These are phyloP conservation scores for Pardosa pseudoannulata DNA, from an alignment of 2,888 invertebrate genomes.

Conservation along the genomic window DNA sequence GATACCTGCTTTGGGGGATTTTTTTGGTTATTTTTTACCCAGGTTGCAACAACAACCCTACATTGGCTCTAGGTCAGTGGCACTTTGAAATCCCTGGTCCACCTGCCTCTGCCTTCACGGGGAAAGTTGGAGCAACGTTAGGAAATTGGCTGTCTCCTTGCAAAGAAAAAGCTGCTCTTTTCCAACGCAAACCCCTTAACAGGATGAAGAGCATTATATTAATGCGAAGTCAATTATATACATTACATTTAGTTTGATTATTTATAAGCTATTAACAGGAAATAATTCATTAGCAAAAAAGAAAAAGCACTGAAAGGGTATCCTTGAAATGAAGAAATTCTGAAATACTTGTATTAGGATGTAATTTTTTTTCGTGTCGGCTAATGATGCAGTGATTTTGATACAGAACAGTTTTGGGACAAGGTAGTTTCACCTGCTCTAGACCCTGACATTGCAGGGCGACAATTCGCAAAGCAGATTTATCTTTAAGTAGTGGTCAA, in stretches of 20 bases:
- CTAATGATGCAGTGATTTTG: neutral
- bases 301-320: neutral
- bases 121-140: neutral
- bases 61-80: constrained; percentile 34
- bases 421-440: neutral
- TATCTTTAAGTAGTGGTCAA: too few species aligned
- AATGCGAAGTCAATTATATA: neutral
- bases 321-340: constrained; percentile 3
- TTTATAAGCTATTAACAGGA: neutral
- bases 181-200: neutral
- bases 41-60: neutral
- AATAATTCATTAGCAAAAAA: neutral
- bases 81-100: constrained; percentile 19
- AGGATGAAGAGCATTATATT: neutral
- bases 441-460: neutral
- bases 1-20: neutral
- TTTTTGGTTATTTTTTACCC: neutral
- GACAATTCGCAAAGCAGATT: neutral
- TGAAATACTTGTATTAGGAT: neutral
- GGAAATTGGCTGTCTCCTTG: neutral
- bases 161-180: neutral
- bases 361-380: neutral
- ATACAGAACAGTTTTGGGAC: neutral
- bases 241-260: constrained; percentile 4
- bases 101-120: neutral